A percentile compares a stretch with the other conserved stretches of the same genome.
Conservation (phyloP, 2,888 invertebrate species). For the Ophion ventricosus region DNA sequence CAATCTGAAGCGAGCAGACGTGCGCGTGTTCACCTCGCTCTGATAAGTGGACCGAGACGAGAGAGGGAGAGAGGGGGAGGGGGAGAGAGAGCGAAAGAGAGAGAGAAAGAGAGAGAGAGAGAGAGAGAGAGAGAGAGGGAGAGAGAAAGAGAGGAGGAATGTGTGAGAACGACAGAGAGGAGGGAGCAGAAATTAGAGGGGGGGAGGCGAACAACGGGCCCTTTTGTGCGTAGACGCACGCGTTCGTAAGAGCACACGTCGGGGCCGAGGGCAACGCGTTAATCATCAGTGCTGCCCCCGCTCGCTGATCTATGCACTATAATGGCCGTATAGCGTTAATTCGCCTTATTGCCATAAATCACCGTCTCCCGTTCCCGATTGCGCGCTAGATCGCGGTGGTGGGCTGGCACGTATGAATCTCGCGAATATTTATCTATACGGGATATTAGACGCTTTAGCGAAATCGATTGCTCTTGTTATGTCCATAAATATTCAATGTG, state of each 20-base stretch:
- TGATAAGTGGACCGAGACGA: slow-evolving; percentile 79
- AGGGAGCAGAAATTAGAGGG: slow-evolving; percentile 15
- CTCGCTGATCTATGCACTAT: slow-evolving; percentile 27
- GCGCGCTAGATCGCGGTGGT: slow-evolving; percentile 16
- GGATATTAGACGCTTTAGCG: slow-evolving; percentile 27
- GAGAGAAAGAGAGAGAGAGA: not conserved
- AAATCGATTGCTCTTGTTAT: slow-evolving; percentile 26
- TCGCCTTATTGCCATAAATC: slow-evolving; percentile 54
- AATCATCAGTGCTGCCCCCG: slow-evolving; percentile 40
- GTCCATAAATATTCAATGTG: not conserved
- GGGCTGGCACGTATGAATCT: not conserved
- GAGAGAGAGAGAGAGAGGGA: not conserved
- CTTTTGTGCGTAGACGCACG: slow-evolving; percentile 48
- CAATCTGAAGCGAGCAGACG: slow-evolving; percentile 28
- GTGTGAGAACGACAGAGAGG: not conserved
- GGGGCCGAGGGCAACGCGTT: slow-evolving; percentile 58
- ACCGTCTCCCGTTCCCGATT: slow-evolving; percentile 38
- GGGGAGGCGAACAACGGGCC: slow-evolving; percentile 44
- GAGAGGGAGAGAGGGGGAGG: slow-evolving; percentile 34
- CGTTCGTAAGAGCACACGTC: slow-evolving; percentile 33
- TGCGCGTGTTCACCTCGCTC: slow-evolving; percentile 66
- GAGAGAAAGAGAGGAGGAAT: not conserved
- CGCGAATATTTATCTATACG: slow-evolving; percentile 37
- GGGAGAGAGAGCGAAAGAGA: slow-evolving; percentile 52
- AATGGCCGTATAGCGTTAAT: slow-evolving; percentile 52